Evolutionary conservation across 2,113 vertebrate species (phyloP), one percentile per base, ranked within the genome.

Genomic region (Neodon shergylaensis): DNA sequence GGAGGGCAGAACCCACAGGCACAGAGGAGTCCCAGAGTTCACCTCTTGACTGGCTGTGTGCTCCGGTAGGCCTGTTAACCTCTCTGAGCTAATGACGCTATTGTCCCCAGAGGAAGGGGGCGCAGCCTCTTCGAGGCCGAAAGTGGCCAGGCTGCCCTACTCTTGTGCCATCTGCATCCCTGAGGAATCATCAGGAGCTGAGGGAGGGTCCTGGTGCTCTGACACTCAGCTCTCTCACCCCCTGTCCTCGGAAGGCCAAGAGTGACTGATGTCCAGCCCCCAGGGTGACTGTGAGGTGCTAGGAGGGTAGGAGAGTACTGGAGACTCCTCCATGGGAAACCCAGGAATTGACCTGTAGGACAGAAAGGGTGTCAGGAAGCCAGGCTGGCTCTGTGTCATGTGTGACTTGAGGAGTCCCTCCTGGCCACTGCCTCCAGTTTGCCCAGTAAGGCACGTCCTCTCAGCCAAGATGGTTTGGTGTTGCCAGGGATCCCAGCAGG

Each of bases 351-450:
- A 47, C 21, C 44, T 47, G 0, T 4, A 8, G 52, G 44, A 73
- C 66, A 76, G 78, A 93, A 81, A 72, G 68, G 49, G 63, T 63
- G n/a, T 44, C 84, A 9, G 87, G 78, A 63, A 88, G 65, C 72
- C 13, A 21, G 66, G 31, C 63, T 1, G 28, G 49, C 3, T n/a
- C 39, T 21, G 33, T 3, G 76, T 28, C 28, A 5, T 4, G 0
- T 28, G 13, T 36, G 17, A 44, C 49, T 73, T 28, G 13, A 12
- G 5, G 33, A 88, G 28, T 63, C 9, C 36, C 24, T 14, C 74
- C 19, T 54, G 16, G 33, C 13, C 16, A 44, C 0, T 2, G 85
- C 33, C 13, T 44, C 24, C 1, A 13, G 26, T 54, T 77, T 4
- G n/a, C 77, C 21, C 16, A 3, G 22, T 4, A 76, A 52, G 81